phyloP scores from a whole-genome alignment of 2,888 invertebrate genomes.

The Acanthococcus lagerstroemiae region DNA sequence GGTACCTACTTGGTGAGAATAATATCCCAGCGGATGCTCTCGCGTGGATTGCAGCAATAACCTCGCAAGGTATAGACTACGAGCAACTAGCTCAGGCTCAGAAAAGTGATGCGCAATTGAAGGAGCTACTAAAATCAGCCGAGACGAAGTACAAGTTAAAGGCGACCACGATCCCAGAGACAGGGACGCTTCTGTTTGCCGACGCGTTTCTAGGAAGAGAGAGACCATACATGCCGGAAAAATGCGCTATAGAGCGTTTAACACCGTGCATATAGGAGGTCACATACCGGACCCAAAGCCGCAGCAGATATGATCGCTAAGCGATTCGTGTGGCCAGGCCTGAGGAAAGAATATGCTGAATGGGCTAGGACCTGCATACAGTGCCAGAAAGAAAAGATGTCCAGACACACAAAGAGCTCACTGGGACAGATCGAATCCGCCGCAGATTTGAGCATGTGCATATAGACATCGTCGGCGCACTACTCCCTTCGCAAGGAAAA shows the following conservation, averaged over 20 bases:
- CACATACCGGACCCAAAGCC: too few relatives aligned
- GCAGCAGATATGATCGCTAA: too few relatives aligned
- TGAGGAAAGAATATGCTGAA: too few relatives aligned
- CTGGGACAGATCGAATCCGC: too few relatives aligned
- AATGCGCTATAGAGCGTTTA: too few relatives aligned
- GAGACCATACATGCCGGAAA: conserved; percentile 26
- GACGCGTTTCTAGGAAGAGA: background rate
- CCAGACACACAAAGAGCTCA: too few relatives aligned
- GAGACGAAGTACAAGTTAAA: background rate
- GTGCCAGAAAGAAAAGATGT: too few relatives aligned
- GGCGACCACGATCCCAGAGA: background rate
- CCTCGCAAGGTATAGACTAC: background rate
- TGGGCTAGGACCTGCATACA: too few relatives aligned
- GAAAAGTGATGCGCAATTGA: conserved; percentile 3
- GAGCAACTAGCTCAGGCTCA: conserved; percentile 1
- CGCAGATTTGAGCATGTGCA: conserved; percentile 37
- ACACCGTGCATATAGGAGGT: too few relatives aligned
- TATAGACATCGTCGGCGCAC: conserved; percentile 39
- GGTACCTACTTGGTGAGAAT: too few relatives aligned
- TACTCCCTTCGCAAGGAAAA: conserved; percentile 8
- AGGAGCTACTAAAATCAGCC: background rate
- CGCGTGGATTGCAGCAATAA: conserved; percentile 23
- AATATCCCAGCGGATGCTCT: too few relatives aligned
- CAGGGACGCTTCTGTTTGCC: background rate
- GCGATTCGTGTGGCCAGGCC: too few relatives aligned